Conservation (phyloP, 1,140 invertebrate species). For the Camponotus pennsylvanicus region DNA sequence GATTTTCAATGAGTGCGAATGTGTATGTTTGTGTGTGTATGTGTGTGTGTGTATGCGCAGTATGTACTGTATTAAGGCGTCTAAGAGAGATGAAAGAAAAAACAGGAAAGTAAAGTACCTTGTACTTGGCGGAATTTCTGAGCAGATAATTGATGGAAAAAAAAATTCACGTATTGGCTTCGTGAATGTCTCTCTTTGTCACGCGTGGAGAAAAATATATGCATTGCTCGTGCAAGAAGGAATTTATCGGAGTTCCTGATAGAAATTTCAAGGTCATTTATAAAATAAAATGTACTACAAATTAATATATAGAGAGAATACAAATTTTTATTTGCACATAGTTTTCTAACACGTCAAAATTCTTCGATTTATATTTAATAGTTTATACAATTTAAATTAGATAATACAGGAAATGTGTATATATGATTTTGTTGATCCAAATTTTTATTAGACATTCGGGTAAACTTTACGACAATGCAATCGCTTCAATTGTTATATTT, state of each 20-base stretch:
- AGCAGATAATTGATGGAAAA: slow-evolving; percentile 77
- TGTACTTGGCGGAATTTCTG: slow-evolving; percentile 73
- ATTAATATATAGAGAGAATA: neutral
- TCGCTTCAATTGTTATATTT: neutral
- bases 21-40: neutral
- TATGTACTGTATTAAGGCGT: slow-evolving; percentile 48
- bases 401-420: neutral
- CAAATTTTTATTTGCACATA: neutral
- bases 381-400: neutral
- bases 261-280: slow-evolving; percentile 19
- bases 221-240: slow-evolving; percentile 18
- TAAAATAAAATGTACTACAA: neutral
- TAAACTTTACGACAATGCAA: neutral
- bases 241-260: slow-evolving; percentile 27
- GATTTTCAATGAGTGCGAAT: slow-evolving; percentile 56
- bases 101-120: slow-evolving; percentile 55
- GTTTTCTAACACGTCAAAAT: neutral
- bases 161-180: slow-evolving; percentile 50
- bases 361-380: neutral
- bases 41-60: slow-evolving; percentile 34
- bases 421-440: neutral
- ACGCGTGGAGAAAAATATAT: slow-evolving; percentile 28
- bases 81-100: slow-evolving; percentile 42
- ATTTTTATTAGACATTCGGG: neutral
- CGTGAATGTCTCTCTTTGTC: slow-evolving; percentile 36